These are phyloP conservation scores for Sander lucioperca DNA, from an alignment of 2,113 vertebrate genomes.

Conservation along the genomic window DNA sequence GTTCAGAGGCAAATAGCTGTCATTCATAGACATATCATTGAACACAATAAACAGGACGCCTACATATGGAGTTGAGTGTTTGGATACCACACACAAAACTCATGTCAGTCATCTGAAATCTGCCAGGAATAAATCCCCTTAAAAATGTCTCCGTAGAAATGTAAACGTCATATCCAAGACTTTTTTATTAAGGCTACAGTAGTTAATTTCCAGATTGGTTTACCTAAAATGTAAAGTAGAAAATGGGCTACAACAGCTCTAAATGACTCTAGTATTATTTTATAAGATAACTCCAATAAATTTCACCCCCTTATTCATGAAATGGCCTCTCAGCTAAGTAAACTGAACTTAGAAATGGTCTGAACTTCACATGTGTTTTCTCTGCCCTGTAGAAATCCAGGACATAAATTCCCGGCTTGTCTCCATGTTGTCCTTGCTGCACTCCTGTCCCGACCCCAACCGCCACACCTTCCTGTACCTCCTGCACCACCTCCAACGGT, in stretches of 20 bases:
- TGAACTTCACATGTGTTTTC: neutral
- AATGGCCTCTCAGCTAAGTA: neutral
- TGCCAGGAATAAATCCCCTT: neutral
- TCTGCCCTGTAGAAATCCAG: conserved; percentile 67
- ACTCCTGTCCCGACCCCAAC: conserved; percentile 77
- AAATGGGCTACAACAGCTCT: neutral
- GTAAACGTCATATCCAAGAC: neutral
- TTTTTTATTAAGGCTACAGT: neutral
- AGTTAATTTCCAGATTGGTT: neutral
- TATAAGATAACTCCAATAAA: neutral
- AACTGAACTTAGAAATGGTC: too few species aligned
- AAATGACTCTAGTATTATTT: neutral
- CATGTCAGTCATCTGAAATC: neutral
- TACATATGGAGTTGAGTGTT: neutral
- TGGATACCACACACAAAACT: neutral
- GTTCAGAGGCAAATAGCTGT: too few species aligned
- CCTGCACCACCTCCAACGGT: conserved; percentile 83
- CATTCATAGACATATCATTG: too few species aligned
- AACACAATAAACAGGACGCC: neutral
- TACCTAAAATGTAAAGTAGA: neutral
- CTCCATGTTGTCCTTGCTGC: conserved; percentile 75
- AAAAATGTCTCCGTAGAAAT: neutral
- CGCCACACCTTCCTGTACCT: conserved; percentile 83
- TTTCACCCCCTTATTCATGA: neutral
- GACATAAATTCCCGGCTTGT: conserved; percentile 61